Conservation (phyloP, 2,888 invertebrate genomes). For the Acanthopleura granulata region DNA sequence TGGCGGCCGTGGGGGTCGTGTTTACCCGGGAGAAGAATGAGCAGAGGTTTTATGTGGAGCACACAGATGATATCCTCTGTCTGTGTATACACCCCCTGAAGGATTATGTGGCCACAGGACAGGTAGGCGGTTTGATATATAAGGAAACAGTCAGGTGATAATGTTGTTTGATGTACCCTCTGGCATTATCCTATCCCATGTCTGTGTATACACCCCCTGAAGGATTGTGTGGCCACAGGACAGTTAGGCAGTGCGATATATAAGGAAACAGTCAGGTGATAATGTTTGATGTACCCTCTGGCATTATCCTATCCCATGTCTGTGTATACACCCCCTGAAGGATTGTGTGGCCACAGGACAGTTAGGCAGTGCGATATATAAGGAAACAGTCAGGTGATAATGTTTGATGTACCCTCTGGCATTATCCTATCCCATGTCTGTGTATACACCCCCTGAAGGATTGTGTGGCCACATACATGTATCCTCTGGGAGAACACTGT, state of each 20-base stretch:
- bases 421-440: slow-evolving; percentile 70
- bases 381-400: no score
- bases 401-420: no score
- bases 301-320: slow-evolving; percentile 70
- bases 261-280: no score
- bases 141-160: no score
- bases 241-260: slow-evolving; percentile 60
- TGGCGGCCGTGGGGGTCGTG: slow-evolving; percentile 70
- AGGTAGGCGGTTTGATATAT: slow-evolving; percentile 55
- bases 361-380: slow-evolving; percentile 47
- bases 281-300: no score
- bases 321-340: slow-evolving; percentile 69
- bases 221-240: slow-evolving; percentile 70
- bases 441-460: slow-evolving; percentile 69
- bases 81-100: slow-evolving; percentile 69
- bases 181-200: no score
- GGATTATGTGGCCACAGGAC: slow-evolving; percentile 70
- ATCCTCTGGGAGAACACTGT: no score
- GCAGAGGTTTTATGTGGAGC: slow-evolving; percentile 69
- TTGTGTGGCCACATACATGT: slow-evolving; percentile 69
- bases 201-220: slow-evolving; percentile 68
- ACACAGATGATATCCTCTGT: slow-evolving; percentile 71
- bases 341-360: slow-evolving; percentile 71
- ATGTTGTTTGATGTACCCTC: no score
- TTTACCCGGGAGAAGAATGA: slow-evolving; percentile 62